These are phyloP conservation scores for Rhinoraja longicauda DNA, from an alignment of 2,797 vertebrate genomes.

Conservation along the genomic window DNA sequence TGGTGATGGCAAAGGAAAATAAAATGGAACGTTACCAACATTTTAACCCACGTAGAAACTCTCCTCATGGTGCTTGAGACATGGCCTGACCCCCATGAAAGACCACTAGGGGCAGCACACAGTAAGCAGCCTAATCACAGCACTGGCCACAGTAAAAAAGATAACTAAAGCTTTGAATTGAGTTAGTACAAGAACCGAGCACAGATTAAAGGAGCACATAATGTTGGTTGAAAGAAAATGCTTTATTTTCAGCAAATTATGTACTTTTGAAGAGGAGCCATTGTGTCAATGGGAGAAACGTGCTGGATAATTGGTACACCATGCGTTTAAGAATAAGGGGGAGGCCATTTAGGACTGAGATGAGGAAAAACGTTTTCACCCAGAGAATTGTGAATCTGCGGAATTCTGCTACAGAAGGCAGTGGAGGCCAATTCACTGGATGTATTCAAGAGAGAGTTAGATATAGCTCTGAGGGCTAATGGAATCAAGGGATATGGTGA, in stretches of 20 bases:
- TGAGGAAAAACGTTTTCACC: too few species aligned
- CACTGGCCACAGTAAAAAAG: background rate
- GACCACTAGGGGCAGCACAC: background rate
- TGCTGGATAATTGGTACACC: background rate
- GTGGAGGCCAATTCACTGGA: too few species aligned
- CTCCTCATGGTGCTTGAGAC: background rate
- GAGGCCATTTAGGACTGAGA: too few species aligned
- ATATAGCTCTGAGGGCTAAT: too few species aligned
- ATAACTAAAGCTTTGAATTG: background rate
- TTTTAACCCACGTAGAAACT: conserved; percentile 13
- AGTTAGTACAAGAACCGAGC: too few species aligned
- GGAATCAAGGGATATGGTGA: too few species aligned
- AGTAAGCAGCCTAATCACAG: background rate
- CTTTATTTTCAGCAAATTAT: background rate
- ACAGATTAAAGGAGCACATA: background rate
- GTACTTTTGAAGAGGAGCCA: background rate
- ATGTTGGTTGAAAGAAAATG: too few species aligned
- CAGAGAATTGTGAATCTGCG: too few species aligned
- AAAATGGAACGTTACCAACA: conserved; percentile 16
- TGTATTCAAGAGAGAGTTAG: too few species aligned
- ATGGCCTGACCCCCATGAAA: too few species aligned
- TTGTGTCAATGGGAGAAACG: background rate
- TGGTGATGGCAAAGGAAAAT: background rate
- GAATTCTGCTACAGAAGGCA: too few species aligned
- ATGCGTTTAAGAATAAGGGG: too few species aligned